Conservation (phyloP, 1,140 invertebrate species). For the Anagrus nilaparvatae region DNA sequence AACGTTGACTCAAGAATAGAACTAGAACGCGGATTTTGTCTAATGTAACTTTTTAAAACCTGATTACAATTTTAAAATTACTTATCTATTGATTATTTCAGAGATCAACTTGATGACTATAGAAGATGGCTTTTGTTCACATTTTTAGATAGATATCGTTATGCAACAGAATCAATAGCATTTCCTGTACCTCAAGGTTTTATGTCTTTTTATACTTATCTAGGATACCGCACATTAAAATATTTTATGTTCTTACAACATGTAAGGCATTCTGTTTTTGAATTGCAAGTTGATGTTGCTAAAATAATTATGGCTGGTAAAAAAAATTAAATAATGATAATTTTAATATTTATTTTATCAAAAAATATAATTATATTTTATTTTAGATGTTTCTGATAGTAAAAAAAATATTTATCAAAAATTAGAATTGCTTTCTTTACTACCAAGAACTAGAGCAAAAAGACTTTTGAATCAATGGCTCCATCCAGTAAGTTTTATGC, state of each 20-base stretch:
- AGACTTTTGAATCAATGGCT: slow-evolving; percentile 67
- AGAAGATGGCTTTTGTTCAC: slow-evolving; percentile 60
- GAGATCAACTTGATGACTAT: slow-evolving; percentile 59
- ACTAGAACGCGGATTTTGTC: slow-evolving; percentile 62
- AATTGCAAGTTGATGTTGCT: slow-evolving; percentile 76
- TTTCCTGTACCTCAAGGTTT: slow-evolving; percentile 78
- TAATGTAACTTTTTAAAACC: slow-evolving; percentile 55
- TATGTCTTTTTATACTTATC: slow-evolving; percentile 75
- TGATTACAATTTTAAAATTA: neutral
- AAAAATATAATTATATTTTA: neutral
- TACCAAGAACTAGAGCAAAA: slow-evolving; percentile 64
- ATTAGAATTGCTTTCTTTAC: slow-evolving; percentile 58
- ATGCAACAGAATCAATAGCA: slow-evolving; percentile 65
- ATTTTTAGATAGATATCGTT: slow-evolving; percentile 63
- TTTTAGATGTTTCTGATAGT: slow-evolving; percentile 57
- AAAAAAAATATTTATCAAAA: slow-evolving; percentile 54
- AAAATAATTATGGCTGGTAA: slow-evolving; percentile 71
- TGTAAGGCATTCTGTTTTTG: slow-evolving; percentile 68
- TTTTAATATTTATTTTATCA: slow-evolving; percentile 6
- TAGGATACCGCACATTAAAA: slow-evolving; percentile 64
- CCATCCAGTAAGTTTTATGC: slow-evolving; percentile 64
- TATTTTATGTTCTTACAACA: slow-evolving; percentile 71
- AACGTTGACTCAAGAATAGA: slow-evolving; percentile 54
- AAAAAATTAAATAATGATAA: slow-evolving; percentile 8
- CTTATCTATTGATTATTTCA: slow-evolving; percentile 33